Percentiles rank a stretch among this genome's conserved stretches.
Conservation (phyloP, 2,888 invertebrate species). For the Thereva unica region DNA sequence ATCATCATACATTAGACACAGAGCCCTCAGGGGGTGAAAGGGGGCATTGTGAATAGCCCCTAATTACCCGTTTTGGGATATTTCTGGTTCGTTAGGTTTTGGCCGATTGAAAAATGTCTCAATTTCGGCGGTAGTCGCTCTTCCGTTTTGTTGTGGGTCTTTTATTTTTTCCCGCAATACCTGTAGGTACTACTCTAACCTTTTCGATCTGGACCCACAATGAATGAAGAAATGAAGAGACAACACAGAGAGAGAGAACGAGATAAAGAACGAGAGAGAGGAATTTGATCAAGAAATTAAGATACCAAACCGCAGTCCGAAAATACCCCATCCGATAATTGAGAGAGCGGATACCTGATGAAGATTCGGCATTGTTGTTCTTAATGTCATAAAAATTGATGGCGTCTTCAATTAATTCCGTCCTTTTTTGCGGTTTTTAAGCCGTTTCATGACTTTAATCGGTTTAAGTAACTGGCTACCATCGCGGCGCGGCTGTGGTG, state of each 20-base stretch:
- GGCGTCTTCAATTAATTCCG: constrained; percentile 39
- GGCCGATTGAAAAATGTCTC: constrained; percentile 41
- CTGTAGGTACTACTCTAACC: constrained; percentile 1
- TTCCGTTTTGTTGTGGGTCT: constrained; percentile 16
- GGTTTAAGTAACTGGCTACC: not conserved
- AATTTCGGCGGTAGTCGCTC: constrained; percentile 32
- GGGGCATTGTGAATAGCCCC: constrained; percentile 29
- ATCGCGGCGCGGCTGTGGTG: not conserved
- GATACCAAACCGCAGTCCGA: not conserved
- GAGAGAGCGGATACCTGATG: constrained; percentile 7
- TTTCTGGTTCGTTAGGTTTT: constrained; percentile 32
- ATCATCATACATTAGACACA: constrained; percentile 8
- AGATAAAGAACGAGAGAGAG: not conserved
- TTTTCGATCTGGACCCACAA: not conserved
- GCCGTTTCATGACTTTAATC: constrained; percentile 9
- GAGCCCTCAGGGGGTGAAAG: not conserved
- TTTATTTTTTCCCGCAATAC: not conserved
- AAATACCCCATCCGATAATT: not conserved
- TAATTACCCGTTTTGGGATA: constrained; percentile 38
- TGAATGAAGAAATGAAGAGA: too few relatives aligned
- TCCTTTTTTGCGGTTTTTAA: constrained; percentile 33
- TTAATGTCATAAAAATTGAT: constrained; percentile 38
- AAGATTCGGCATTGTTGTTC: constrained; percentile 29
- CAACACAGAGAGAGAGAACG: too few relatives aligned
- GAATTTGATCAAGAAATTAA: constrained; percentile 27